These are phyloP conservation scores for Ascidia mentula DNA, from an alignment of 23 tunicate genomes.

Conservation along the genomic window DNA sequence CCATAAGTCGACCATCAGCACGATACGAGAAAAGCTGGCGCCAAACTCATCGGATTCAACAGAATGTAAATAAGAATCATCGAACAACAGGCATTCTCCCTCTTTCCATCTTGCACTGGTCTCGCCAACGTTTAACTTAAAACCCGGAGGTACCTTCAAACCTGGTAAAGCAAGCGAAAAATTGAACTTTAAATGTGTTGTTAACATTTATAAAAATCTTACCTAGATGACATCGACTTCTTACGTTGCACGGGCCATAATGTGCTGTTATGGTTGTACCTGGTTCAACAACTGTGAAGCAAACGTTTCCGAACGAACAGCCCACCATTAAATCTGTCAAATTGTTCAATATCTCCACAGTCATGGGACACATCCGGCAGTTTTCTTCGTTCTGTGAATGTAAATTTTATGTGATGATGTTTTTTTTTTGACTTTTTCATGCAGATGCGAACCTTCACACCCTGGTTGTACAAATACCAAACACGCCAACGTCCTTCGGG, in stretches of 20 bases:
- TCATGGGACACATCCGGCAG: constrained; percentile 46
- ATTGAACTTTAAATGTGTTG: neutral
- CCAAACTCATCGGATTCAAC: constrained; percentile 1
- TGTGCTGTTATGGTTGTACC: constrained; percentile 66
- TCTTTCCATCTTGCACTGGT: constrained; percentile 20
- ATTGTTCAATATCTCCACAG: constrained; percentile 19
- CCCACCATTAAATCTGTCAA: constrained; percentile 23
- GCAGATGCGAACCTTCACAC: constrained; percentile 36
- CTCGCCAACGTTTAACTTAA: constrained; percentile 35
- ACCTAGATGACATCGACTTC: constrained; percentile 71
- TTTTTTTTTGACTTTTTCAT: neutral
- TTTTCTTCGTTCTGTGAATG: constrained; percentile 36
- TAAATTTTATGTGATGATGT: neutral
- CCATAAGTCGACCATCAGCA: constrained; percentile 87
- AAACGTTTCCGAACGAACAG: constrained; percentile 79
- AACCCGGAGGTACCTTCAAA: constrained; percentile 23
- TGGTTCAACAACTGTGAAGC: constrained; percentile 76
- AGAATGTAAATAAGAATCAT: constrained; percentile 71
- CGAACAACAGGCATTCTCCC: constrained; percentile 58
- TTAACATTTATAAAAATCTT: neutral
- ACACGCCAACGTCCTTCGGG: constrained; percentile 57
- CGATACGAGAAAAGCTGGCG: constrained; percentile 10
- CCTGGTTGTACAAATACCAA: constrained; percentile 72
- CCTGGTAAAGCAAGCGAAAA: constrained; percentile 26
- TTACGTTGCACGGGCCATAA: constrained; percentile 79